Evolutionary conservation across 1,140 invertebrate genomes (phyloP), one percentile per base, ranked within the genome.

Genomic region (Ectropis grisescens): DNA sequence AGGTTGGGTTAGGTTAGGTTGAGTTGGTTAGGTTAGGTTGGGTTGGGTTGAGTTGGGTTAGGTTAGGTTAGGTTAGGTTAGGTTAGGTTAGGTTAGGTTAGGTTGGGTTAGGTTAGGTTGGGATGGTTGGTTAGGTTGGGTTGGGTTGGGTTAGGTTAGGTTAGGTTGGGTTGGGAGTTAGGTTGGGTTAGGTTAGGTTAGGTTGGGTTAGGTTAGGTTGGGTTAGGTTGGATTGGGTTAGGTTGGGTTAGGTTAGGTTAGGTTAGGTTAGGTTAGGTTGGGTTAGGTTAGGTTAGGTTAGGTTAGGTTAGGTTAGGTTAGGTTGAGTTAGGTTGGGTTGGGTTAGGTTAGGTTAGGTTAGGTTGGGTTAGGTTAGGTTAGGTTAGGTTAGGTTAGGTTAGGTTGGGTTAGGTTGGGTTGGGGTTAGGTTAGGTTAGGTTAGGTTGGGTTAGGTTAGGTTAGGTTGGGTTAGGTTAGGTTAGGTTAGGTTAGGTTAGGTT

Each of bases 41-140:
- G 40, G 33, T 42, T 37, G 33, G 40, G 33, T 46, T 40, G 37
- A 37, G 47, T 41, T 47, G 44, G 48, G 53, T 50, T 64, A 50
- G 55, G 58, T 61, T 61, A 54, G 49, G 55, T 61, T 58, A 42
- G 51, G 47, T 53, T 53, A 47, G 55, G 55, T 58, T 46, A 47
- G 47, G 58, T 59, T 61, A 47, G 49, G 54, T 57, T 54, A n/a
- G n/a, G n/a, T n/a, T n/a, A n/a, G n/a, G n/a, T n/a, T n/a, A n/a
- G n/a, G n/a, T n/a, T n/a, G n/a, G n/a, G n/a, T 61, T 58, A 49
- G 54, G 47, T 53, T 49, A 42, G 50, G n/a, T n/a, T n/a, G n/a
- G 52, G 54, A 44, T 46, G 49, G 57, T 56, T 60, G 53, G 48
- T 55, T 49, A 47, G 58, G 52, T 58, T 42, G 46, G 58, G 47